phyloP scores from a whole-genome alignment of 2,797 vertebrate genomes.

The Otolemur crassicaudatus region DNA sequence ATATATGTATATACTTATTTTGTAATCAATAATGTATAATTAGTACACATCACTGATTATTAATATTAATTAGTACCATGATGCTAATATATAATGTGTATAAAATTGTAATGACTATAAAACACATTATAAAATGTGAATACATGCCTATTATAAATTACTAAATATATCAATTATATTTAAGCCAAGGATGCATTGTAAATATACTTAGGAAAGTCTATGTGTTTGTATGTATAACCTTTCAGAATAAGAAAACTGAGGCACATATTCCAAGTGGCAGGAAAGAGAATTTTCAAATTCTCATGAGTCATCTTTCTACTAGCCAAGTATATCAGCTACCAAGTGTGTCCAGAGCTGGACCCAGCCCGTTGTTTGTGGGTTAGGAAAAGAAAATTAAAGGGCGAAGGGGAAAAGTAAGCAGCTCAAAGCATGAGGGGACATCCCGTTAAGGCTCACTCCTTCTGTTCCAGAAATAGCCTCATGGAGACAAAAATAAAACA shows the following conservation, averaged over 20 bases:
- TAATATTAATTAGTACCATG: not conserved
- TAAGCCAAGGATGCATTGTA: not conserved
- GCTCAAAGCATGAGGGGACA: not conserved
- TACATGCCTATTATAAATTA: not conserved
- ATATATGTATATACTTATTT: not conserved
- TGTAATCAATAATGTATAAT: not conserved
- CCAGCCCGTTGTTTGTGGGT: not conserved
- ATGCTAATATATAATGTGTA: not conserved
- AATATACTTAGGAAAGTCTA: not conserved
- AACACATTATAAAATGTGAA: not conserved
- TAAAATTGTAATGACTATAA: not conserved
- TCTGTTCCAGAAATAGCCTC: not conserved
- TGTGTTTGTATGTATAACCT: not conserved
- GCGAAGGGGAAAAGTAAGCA: not conserved
- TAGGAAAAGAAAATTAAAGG: not conserved
- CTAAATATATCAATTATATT: not conserved
- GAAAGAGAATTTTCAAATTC: constrained; percentile 5
- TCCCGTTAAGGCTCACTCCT: not conserved
- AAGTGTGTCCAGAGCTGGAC: not conserved
- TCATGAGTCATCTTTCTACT: not conserved
- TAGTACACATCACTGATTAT: not conserved
- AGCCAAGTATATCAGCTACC: not conserved
- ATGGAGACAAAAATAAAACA: constrained; percentile 14
- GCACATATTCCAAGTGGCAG: not conserved
- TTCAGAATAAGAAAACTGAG: constrained; percentile 36